These are phyloP conservation scores for Pachliopta kotzebuea DNA, from an alignment of 2,888 invertebrate genomes.

Conservation along the genomic window DNA sequence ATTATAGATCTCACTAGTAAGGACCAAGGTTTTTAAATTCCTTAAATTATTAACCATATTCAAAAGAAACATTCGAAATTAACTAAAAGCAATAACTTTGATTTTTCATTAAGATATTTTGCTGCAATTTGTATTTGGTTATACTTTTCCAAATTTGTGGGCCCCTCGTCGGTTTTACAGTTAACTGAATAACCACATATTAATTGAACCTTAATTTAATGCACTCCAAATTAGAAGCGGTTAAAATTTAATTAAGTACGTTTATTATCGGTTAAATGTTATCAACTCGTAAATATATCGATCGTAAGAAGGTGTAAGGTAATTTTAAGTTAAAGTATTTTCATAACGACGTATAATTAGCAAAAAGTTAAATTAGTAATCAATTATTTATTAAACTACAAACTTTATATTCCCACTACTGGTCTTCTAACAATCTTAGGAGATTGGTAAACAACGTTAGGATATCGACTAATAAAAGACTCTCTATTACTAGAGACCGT, in stretches of 20 bases:
- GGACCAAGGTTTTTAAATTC: no score
- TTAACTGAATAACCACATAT: neutral
- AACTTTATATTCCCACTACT: no score
- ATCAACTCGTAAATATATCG: neutral
- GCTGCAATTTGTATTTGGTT: constrained; percentile 17
- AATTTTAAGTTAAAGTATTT: no score
- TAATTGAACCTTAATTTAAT: constrained; percentile 6
- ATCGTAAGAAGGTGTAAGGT: neutral
- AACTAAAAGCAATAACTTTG: constrained; percentile 7
- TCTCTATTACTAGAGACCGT: no score
- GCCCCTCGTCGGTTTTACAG: constrained; percentile 4
- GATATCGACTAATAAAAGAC: no score
- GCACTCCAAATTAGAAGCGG: neutral
- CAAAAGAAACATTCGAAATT: neutral
- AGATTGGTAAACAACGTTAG: no score
- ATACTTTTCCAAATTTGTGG: neutral
- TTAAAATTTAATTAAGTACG: neutral
- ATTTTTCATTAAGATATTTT: constrained; percentile 5
- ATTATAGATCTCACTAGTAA: no score
- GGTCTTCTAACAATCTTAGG: no score
- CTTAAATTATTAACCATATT: no score
- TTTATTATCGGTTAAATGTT: neutral
- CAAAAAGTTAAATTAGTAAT: no score
- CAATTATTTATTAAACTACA: no score
- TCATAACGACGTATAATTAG: no score